Evolutionary conservation across 2,888 invertebrate genomes (phyloP).

Genomic region (Magallana nippona): DNA sequence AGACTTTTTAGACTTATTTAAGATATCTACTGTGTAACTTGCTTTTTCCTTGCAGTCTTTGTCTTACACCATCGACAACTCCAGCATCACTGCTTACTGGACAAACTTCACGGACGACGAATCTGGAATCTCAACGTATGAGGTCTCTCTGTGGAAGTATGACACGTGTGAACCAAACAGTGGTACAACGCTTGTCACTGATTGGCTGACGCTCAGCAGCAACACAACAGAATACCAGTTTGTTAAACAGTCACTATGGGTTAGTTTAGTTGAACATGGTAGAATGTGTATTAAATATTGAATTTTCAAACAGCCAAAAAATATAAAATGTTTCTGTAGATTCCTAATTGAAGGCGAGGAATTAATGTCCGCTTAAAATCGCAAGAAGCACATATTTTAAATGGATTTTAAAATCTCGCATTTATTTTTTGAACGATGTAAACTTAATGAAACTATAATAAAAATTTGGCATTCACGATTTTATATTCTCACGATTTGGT

Average conservation of each 20-base stretch:
- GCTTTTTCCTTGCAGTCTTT: slow-evolving; percentile 46
- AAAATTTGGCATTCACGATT: too few species aligned
- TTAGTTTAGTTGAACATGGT: slow-evolving; percentile 9
- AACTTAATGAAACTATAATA: too few species aligned
- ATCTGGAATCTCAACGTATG: slow-evolving; percentile 51
- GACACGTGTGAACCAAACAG: slow-evolving; percentile 44
- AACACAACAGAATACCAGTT: slow-evolving; percentile 51
- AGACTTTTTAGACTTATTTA: too few species aligned
- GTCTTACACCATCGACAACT: slow-evolving; percentile 46
- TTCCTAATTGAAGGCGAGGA: too few species aligned
- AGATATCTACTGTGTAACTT: too few species aligned
- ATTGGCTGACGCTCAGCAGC: slow-evolving; percentile 46
- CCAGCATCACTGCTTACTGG: slow-evolving; percentile 51
- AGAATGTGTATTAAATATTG: too few species aligned
- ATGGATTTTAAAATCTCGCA: too few species aligned
- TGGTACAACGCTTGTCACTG: slow-evolving; percentile 37
- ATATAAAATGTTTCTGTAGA: background rate
- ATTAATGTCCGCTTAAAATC: too few species aligned
- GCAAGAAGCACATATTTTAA: too few species aligned
- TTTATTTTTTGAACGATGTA: too few species aligned
- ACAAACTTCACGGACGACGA: slow-evolving; percentile 52
- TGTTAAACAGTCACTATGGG: slow-evolving; percentile 47
- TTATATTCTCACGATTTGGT: too few species aligned
- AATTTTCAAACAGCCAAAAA: background rate
- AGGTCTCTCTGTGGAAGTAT: slow-evolving; percentile 51